Conservation (phyloP, 2,113 vertebrate genomes). For the Semicossyphus pulcher region DNA sequence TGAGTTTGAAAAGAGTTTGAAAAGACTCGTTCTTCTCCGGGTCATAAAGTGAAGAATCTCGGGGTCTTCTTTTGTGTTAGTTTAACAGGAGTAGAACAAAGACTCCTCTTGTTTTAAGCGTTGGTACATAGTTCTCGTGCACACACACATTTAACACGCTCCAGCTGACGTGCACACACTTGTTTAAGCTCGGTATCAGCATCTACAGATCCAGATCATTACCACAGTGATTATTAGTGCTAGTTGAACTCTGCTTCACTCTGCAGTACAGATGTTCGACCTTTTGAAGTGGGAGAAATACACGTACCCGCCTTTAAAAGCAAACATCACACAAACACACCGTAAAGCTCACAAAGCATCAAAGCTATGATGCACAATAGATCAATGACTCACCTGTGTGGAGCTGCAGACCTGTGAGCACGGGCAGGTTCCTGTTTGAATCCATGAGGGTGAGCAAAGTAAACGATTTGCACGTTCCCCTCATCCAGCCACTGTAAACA, state of each 20-base stretch:
- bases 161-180: neutral
- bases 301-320: neutral
- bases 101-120: conserved; percentile 22
- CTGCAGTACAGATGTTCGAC: neutral
- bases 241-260: neutral
- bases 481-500: neutral
- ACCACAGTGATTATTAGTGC: too few relatives aligned
- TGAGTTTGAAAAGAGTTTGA: conserved; percentile 37
- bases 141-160: conserved; percentile 1
- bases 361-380: neutral
- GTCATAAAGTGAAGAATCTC: conserved; percentile 64
- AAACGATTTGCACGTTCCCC: neutral
- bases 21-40: conserved; percentile 44
- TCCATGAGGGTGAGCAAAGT: too few relatives aligned
- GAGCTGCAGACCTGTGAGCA: neutral
- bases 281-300: neutral
- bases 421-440: neutral
- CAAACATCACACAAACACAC: neutral
- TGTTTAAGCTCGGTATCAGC: conserved; percentile 27
- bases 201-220: neutral
- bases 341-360: neutral
- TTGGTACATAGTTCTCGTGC: neutral
- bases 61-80: conserved; percentile 49
- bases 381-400: neutral
- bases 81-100: conserved; percentile 39